Conservation (phyloP, 2,797 vertebrate species). For the Anabas testudineus region DNA sequence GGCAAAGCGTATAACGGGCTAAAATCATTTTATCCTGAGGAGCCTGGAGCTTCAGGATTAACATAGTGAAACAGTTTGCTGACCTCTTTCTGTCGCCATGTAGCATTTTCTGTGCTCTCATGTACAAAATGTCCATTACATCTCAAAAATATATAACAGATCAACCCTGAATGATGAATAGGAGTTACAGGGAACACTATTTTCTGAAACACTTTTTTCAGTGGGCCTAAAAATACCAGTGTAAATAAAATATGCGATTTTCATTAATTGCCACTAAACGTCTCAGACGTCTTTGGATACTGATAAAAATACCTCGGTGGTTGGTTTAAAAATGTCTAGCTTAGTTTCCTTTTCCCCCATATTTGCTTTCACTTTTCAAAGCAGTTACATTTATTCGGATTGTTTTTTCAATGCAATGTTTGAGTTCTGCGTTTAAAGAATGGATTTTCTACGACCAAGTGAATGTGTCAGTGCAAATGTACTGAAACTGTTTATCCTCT, state of each 20-base stretch:
- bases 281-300: constrained; percentile 15
- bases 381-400: neutral
- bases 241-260: neutral
- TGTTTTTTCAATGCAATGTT: constrained; percentile 24
- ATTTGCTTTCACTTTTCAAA: constrained; percentile 32
- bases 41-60: constrained; percentile 54
- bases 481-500: constrained; percentile 21
- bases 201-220: constrained; percentile 7
- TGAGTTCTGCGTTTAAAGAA: constrained; percentile 33
- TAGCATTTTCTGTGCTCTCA: constrained; percentile 19
- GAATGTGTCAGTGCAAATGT: constrained; percentile 6
- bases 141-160: constrained; percentile 1
- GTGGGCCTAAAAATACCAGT: constrained; percentile 15
- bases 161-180: neutral
- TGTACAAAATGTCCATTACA: constrained; percentile 18
- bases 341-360: neutral
- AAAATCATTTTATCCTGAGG: constrained; percentile 44
- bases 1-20: constrained; percentile 37
- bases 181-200: neutral
- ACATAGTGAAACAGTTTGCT: constrained; percentile 14
- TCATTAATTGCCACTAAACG: constrained; percentile 25
- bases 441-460: constrained; percentile 43
- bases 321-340: neutral
- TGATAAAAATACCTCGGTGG: constrained; percentile 27
- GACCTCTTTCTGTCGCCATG: constrained; percentile 36